Conservation (phyloP, 2,888 invertebrate genomes). For the Apodemia duryi region DNA sequence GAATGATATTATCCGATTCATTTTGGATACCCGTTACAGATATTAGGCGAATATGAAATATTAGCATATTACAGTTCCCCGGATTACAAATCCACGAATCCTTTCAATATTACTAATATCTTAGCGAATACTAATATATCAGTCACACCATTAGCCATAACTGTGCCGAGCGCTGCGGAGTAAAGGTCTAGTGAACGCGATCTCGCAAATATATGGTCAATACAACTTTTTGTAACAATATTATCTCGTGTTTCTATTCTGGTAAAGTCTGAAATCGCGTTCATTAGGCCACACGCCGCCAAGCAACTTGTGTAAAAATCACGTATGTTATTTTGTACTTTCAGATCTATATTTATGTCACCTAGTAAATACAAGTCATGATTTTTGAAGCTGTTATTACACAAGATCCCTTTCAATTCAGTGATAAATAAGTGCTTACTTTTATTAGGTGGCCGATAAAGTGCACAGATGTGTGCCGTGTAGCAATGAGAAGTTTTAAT, state of each 20-base stretch:
- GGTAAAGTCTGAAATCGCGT: neutral
- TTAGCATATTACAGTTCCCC: too few species aligned
- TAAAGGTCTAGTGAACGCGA: conserved; percentile 23
- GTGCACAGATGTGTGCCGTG: conserved; percentile 20
- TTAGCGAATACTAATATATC: neutral
- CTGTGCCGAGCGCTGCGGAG: conserved; percentile 25
- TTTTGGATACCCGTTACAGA: too few species aligned
- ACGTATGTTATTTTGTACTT: neutral
- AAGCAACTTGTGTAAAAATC: conserved; percentile 17
- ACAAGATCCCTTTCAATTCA: conserved; percentile 19
- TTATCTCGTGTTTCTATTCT: conserved; percentile 9
- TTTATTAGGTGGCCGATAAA: conserved; percentile 22
- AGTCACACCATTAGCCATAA: conserved; percentile 17
- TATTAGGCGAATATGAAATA: too few species aligned
- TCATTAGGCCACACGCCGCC: neutral
- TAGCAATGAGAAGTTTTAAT: conserved; percentile 13
- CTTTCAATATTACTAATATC: too few species aligned
- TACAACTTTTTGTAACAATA: conserved; percentile 23
- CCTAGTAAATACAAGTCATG: conserved; percentile 21
- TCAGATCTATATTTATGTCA: conserved; percentile 23
- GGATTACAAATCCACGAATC: too few species aligned
- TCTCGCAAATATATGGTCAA: conserved; percentile 27
- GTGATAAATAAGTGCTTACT: conserved; percentile 24
- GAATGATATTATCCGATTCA: neutral
- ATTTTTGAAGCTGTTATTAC: conserved; percentile 7